Evolutionary conservation across 1,140 invertebrate species (phyloP), one percentile per base, ranked within the genome.

Genomic region (Palaemon carinicauda): DNA sequence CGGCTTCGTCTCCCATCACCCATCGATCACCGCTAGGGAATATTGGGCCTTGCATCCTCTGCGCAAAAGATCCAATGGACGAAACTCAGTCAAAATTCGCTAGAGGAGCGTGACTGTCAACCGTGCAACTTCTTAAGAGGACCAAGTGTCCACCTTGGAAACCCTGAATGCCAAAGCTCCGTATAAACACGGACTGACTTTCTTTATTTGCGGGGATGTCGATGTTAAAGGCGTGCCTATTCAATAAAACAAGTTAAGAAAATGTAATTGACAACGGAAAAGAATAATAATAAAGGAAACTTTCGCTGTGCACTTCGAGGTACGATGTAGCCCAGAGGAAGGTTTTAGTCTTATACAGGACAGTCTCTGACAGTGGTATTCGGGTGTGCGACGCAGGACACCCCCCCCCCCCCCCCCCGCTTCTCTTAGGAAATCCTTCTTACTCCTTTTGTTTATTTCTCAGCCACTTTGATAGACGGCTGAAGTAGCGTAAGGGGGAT

Each of bases 401-500:
- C 51, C 31, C 33, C 53, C 82, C 29, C 33, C 74, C 65, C 41
- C 52, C 74, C 31, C n/a, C 82, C n/a, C n/a, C n/a, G n/a, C n/a
- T n/a, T n/a, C n/a, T n/a, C n/a, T n/a, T n/a, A n/a, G n/a, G 53
- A 69, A 85, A 54, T 69, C 77, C 82, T 75, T 75, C 78, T 65
- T 78, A 56, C 73, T 51, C 75, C 75, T 56, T 78, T 85, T 85
- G 82, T 85, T 85, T 85, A 85, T 85, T 85, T 78, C 82, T 78
- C 82, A 31, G 82, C 74, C 82, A 78, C 82, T 85, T 78, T 85
- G 82, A 85, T 85, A 85, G 82, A 85, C 82, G 82, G 52, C 82
- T 85, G 82, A 85, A 85, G 82, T 85, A 75, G 53, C 54, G 41
- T 14, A 21, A 29, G 60, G 60, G 60, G n/a, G n/a, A 29, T 12